These are phyloP conservation scores for Colostygia pectinataria DNA, from an alignment of 2,888 invertebrate genomes.

Conservation along the genomic window DNA sequence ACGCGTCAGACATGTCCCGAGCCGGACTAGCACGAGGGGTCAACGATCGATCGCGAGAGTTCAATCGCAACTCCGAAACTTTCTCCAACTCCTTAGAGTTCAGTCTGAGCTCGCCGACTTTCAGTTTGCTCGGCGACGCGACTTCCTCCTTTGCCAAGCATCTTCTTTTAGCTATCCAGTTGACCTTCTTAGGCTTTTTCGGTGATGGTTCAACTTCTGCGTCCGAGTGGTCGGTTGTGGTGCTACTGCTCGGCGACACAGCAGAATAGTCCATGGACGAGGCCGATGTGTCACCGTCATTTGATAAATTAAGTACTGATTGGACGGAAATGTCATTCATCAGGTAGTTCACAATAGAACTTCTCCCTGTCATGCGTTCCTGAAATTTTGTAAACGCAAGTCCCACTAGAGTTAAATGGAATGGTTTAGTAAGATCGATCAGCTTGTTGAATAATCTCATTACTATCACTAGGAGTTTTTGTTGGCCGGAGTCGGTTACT, in stretches of 20 bases:
- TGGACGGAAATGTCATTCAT: constrained; percentile 91
- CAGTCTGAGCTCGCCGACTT: constrained; percentile 86
- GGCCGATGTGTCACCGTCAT: constrained; percentile 76
- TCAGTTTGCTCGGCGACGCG: constrained; percentile 87
- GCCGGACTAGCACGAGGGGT: constrained; percentile 76
- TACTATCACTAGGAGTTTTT: constrained; percentile 86
- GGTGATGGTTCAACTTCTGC: constrained; percentile 89
- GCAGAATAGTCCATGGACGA: constrained; percentile 77
- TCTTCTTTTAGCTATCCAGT: constrained; percentile 76
- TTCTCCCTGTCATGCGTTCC: constrained; percentile 86
- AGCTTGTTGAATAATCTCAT: constrained; percentile 90
- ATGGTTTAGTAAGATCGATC: constrained; percentile 88
- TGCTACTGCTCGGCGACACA: constrained; percentile 74
- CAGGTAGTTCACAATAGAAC: constrained; percentile 89
- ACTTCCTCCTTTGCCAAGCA: constrained; percentile 78
- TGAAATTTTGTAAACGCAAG: constrained; percentile 92
- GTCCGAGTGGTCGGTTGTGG: constrained; percentile 84
- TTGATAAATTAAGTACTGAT: constrained; percentile 86
- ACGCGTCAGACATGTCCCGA: constrained; percentile 68
- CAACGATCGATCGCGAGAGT: constrained; percentile 70
- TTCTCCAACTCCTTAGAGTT: constrained; percentile 85
- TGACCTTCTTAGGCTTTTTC: constrained; percentile 86
- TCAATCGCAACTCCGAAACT: constrained; percentile 73
- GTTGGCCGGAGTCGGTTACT: constrained; percentile 80
- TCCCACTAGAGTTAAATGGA: constrained; percentile 91